Conservation (phyloP, 2,888 invertebrate genomes). For the Stenurella melanura region DNA sequence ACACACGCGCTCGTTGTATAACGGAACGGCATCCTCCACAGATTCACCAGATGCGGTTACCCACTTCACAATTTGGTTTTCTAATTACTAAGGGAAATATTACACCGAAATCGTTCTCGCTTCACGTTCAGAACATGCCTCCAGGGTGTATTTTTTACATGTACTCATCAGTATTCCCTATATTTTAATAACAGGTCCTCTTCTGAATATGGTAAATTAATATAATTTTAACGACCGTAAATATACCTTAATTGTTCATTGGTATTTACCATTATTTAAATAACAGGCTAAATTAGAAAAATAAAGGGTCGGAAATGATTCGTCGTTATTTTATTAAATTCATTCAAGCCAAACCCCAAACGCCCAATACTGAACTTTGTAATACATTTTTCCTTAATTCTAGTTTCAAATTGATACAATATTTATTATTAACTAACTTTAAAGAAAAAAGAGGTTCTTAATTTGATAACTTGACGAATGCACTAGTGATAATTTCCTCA, state of each 20-base stretch:
- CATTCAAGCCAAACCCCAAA: no score
- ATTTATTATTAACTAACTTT: no score
- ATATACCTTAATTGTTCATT: neutral
- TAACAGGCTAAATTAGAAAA: neutral
- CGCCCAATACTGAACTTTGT: no score
- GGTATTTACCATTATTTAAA: no score
- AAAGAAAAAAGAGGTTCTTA: no score
- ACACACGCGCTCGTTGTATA: constrained; percentile 51
- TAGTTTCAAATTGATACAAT: no score
- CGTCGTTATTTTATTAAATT: no score
- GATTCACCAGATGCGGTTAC: constrained; percentile 61
- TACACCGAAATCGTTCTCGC: constrained; percentile 25
- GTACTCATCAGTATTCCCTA: constrained; percentile 13
- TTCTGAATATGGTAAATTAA: constrained; percentile 2
- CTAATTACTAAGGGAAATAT: constrained; percentile 55
- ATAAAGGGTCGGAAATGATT: no score
- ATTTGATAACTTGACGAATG: no score
- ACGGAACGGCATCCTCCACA: constrained; percentile 50
- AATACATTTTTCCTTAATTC: no score
- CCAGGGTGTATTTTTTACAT: constrained; percentile 10
- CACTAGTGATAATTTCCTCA: no score
- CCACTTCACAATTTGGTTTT: constrained; percentile 63
- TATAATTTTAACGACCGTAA: neutral
- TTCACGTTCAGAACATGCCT: constrained; percentile 16
- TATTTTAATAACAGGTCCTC: constrained; percentile 4